phyloP scores from a whole-genome alignment of 2,797 vertebrate species.

The Hippopotamyrus pictus region DNA sequence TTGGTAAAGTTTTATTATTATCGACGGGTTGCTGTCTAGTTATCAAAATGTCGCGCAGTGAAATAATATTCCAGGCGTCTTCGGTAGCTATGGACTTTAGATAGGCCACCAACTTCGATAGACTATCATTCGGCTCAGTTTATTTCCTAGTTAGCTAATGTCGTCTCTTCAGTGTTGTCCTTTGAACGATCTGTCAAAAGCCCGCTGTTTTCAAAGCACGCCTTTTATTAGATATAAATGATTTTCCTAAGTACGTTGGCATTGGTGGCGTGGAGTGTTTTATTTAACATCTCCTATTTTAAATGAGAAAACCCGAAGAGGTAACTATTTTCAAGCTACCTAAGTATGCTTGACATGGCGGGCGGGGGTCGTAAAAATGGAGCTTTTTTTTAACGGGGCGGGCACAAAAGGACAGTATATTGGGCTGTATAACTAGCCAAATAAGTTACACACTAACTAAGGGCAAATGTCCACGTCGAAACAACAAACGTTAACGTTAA shows the following conservation, averaged over 20 bases:
- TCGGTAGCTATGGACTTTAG: not conserved
- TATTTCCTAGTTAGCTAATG: not conserved
- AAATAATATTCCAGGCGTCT: not conserved
- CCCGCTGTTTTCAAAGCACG: not conserved
- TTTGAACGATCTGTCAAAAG: not conserved
- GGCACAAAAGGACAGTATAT: not conserved
- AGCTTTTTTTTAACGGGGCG: not conserved
- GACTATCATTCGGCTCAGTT: not conserved
- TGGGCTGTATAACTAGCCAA: not conserved
- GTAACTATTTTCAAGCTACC: not conserved
- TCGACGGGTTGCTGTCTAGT: not conserved
- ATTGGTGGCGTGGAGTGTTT: not conserved
- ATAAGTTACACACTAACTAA: not conserved
- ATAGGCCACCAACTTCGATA: not conserved
- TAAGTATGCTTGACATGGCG: conserved; percentile 12
- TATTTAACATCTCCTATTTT: not conserved
- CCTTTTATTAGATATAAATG: not conserved
- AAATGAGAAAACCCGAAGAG: not conserved
- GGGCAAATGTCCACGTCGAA: not conserved
- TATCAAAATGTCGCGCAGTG: not conserved
- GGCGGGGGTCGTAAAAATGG: conserved; percentile 15
- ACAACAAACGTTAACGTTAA: not conserved
- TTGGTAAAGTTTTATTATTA: conserved; percentile 1
- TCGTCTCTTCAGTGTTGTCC: not conserved
- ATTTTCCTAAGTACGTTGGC: not conserved